Base-by-base conservation (phyloP, 2,797 vertebrate genomes). In the Coccyzus lansbergi region DNA sequence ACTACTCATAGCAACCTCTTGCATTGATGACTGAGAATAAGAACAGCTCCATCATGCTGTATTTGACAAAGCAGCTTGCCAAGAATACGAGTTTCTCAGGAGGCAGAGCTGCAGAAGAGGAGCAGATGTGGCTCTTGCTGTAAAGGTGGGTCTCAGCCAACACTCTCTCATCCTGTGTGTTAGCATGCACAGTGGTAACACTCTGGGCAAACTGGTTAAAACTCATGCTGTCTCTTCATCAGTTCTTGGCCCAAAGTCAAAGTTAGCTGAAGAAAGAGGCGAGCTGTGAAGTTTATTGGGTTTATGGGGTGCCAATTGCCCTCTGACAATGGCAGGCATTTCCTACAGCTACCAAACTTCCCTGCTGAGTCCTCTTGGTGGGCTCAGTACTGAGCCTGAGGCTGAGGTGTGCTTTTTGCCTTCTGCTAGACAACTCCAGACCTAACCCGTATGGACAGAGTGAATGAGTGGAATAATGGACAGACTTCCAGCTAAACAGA, bases 11-110 rank as follows among this genome's bases (percentile, higher is more conserved):
- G 93, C 95, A 95, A 92, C 71, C 88, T 96, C 87, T 71, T 55
- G 74, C 92, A 81, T 56, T 95, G 91, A 92, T 22, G 83, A 82
- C 83, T 88, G 81, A 93, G 90, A 97, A 95, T 93, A 93, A 93
- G 93, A 95, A 62, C 69, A 72, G 85, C 76, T 33, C 86, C 70
- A 55, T 81, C 69, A 83, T 12, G 24, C 51, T 38, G 16, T 56
- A 87, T 93, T 94, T 94, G 85, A 89, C 52, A 91, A 75, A 88
- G 86, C 80, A 93, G 40, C 58, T 63, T 96, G 94, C 89, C 95
- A 97, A 89, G 93, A 95, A 68, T n/a, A 40, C 1, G 29, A 93
- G 55, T 58, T 95, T 89, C 63, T 74, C 77, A 90, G 85, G 85
- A 82, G 31, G 12, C 44, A 72, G 78, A 70, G 49, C 83, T 67